Percentiles rank a stretch among this genome's conserved stretches.
Conservation (phyloP, 23 tunicate species). For the Botrylloides violaceus region DNA sequence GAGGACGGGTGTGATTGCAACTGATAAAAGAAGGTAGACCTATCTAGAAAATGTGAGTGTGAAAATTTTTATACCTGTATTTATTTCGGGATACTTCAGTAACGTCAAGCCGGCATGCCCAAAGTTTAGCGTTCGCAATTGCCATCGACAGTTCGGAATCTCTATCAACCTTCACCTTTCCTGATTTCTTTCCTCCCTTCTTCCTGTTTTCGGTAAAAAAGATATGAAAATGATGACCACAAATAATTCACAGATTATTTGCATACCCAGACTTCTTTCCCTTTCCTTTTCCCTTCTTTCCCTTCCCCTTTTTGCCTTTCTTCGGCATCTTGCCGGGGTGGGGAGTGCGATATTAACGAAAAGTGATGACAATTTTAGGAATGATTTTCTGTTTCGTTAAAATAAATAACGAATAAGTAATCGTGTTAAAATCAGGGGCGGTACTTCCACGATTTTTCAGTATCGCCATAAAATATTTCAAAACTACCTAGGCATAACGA, state of each 20-base stretch:
- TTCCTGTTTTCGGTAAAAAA: conserved; percentile 16
- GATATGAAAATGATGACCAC: background rate
- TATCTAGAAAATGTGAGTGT: too few relatives aligned
- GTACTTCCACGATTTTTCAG: too few relatives aligned
- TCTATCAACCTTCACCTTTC: conserved; percentile 54
- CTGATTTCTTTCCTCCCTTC: conserved; percentile 57
- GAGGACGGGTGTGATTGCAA: too few relatives aligned
- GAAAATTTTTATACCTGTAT: conserved; percentile 44
- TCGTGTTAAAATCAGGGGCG: too few relatives aligned
- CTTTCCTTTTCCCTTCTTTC: conserved; percentile 49
- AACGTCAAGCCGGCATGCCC: conserved; percentile 55
- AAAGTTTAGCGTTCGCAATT: conserved; percentile 67
- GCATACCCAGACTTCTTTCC: conserved; percentile 43
- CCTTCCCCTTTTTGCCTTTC: conserved; percentile 60
- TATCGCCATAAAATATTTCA: too few relatives aligned
- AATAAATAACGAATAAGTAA: too few relatives aligned
- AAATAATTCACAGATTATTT: background rate
- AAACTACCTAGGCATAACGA: too few relatives aligned
- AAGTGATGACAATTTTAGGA: too few relatives aligned
- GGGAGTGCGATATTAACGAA: too few relatives aligned
- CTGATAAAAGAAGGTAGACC: too few relatives aligned
- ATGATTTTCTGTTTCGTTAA: too few relatives aligned
- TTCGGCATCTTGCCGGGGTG: conserved; percentile 51
- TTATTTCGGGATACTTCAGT: conserved; percentile 67
- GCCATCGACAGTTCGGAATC: conserved; percentile 81